Conservation (phyloP, 23 tunicate species). For the Ciona savignyi region DNA sequence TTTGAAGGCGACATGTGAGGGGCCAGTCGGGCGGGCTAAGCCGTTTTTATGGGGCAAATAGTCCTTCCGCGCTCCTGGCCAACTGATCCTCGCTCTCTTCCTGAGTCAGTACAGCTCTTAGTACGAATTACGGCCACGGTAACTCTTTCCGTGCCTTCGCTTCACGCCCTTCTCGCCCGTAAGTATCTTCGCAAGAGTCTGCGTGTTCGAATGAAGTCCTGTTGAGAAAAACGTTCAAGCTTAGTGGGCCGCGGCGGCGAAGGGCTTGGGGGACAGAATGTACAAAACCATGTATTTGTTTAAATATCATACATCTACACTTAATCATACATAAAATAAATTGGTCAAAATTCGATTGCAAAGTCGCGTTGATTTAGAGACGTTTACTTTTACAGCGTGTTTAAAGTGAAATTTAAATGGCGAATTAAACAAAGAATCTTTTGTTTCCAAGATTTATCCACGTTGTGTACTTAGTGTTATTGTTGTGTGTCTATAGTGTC, state of each 20-base stretch:
- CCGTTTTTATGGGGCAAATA: not conserved
- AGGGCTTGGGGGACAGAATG: not conserved
- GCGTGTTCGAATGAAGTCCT: slow-evolving; percentile 18
- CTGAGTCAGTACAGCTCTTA: not conserved
- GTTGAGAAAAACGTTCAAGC: slow-evolving; percentile 31
- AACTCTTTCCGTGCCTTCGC: not conserved
- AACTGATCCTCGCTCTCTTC: not conserved
- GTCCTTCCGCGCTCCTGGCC: not conserved
- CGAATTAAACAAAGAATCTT: not conserved
- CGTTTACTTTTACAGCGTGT: not conserved
- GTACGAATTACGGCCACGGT: slow-evolving; percentile 3
- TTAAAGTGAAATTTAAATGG: not conserved
- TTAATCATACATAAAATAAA: no score
- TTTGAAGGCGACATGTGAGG: not conserved
- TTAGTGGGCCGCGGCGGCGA: slow-evolving; percentile 17
- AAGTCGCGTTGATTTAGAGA: not conserved
- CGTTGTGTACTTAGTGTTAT: not conserved
- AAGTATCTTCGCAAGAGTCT: slow-evolving; percentile 20
- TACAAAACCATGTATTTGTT: not conserved
- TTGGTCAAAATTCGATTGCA: not conserved
- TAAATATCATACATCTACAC: not conserved
- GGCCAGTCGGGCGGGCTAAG: not conserved
- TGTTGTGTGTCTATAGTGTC: no score
- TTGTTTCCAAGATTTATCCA: not conserved
- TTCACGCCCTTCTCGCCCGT: slow-evolving; percentile 24